phyloP scores from a whole-genome alignment of 2,797 vertebrate genomes.

The Tiaroga cobitis region DNA sequence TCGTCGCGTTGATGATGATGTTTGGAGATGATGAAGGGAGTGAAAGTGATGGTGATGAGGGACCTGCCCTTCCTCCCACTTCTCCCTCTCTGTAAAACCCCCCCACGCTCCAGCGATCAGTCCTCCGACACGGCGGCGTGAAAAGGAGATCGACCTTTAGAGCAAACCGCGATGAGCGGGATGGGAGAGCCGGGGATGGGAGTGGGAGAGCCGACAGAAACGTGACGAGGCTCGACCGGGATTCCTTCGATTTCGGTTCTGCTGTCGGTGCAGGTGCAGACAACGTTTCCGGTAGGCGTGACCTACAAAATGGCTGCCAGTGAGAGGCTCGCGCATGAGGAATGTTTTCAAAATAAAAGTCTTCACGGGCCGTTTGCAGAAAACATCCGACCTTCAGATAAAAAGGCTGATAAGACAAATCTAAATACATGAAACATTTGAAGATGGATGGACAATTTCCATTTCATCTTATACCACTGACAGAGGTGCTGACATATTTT shows the following conservation, averaged over 20 bases:
- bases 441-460: not conserved
- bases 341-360: slow-evolving; percentile 49
- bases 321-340: not conserved
- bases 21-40: slow-evolving; percentile 58
- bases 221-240: slow-evolving; percentile 6
- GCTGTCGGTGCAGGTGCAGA: slow-evolving; percentile 46
- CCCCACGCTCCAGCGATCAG: slow-evolving; percentile 41
- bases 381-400: not conserved
- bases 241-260: not conserved
- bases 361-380: not conserved
- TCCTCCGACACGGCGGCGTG: not conserved
- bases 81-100: slow-evolving; percentile 45
- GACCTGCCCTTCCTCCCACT: slow-evolving; percentile 57
- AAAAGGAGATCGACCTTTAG: not conserved
- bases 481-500: not conserved
- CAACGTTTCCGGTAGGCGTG: slow-evolving; percentile 51
- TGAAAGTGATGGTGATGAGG: slow-evolving; percentile 19
- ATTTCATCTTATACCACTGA: not conserved
- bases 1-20: slow-evolving; percentile 47
- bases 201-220: not conserved
- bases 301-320: slow-evolving; percentile 41
- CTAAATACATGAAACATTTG: not conserved
- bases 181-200: not conserved
- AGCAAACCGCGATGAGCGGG: not conserved
- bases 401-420: not conserved